Evolutionary conservation across 2,888 invertebrate species (phyloP).

Genomic region (Phytoseiulus persimilis): DNA sequence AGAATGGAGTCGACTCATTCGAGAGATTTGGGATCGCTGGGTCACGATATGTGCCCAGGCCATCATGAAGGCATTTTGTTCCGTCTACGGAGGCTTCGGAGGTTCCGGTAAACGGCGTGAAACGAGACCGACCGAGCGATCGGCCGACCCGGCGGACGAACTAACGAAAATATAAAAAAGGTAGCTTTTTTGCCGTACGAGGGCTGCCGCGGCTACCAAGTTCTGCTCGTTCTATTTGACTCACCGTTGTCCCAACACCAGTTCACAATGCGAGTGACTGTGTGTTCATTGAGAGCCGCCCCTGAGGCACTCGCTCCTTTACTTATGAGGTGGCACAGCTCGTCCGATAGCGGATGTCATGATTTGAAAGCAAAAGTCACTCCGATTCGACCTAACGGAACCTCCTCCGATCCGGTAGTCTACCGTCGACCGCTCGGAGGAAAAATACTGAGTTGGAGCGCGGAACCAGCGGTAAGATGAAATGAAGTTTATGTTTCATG

Average conservation of each 20-base stretch:
- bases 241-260: not conserved
- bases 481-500: no score
- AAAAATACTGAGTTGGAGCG: not conserved
- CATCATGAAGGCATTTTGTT: not conserved
- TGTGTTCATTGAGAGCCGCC: not conserved
- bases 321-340: not conserved
- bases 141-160: not conserved
- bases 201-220: not conserved
- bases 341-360: not conserved
- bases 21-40: not conserved
- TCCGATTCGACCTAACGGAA: not conserved
- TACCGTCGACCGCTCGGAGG: no score
- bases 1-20: not conserved
- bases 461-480: no score
- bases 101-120: not conserved
- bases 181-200: not conserved
- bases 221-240: not conserved
- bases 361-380: not conserved
- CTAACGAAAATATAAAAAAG: not conserved
- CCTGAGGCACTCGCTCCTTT: not conserved
- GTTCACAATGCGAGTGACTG: not conserved
- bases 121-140: not conserved
- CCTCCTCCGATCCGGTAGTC: no score
- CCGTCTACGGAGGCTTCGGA: slow-evolving; percentile 5
- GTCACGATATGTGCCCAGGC: not conserved